Evolutionary conservation across 2,888 invertebrate genomes (phyloP).

Genomic region (Hypselothyrea guttata): DNA sequence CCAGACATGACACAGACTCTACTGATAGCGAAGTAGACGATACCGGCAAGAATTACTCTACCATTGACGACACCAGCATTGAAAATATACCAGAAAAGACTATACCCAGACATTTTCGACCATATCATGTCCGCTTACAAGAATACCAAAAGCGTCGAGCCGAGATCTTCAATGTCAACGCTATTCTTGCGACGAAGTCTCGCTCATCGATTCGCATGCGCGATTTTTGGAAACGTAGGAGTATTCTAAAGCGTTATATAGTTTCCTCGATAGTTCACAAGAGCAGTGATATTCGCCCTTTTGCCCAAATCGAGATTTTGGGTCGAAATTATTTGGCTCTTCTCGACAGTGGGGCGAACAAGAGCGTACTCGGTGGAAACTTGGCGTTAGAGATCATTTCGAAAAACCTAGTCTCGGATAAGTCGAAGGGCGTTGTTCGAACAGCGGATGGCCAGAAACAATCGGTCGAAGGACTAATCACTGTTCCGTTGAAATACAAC

Average conservation of each 20-base stretch:
- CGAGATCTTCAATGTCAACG: not conserved
- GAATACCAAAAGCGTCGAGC: not conserved
- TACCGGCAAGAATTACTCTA: too few relatives aligned
- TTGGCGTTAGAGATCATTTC: not conserved
- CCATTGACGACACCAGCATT: too few relatives aligned
- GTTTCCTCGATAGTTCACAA: constrained; percentile 4
- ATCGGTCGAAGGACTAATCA: not conserved
- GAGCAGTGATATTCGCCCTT: constrained; percentile 7
- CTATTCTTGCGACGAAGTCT: not conserved
- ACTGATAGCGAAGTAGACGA: too few relatives aligned
- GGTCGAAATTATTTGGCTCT: not conserved
- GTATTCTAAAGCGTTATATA: not conserved
- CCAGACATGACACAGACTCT: too few relatives aligned
- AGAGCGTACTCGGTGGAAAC: not conserved
- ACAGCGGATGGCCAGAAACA: constrained; percentile 1
- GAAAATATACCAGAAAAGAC: too few relatives aligned
- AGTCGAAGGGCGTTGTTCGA: not conserved
- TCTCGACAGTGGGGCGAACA: constrained; percentile 9
- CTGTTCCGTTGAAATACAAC: not conserved
- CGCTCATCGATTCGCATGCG: not conserved
- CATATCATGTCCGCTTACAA: not conserved
- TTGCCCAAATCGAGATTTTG: not conserved
- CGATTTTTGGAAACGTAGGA: not conserved
- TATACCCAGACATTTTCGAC: not conserved
- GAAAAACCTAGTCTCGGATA: not conserved